Base-by-base conservation (phyloP, 2,113 vertebrate genomes). In the Struthio camelus region DNA sequence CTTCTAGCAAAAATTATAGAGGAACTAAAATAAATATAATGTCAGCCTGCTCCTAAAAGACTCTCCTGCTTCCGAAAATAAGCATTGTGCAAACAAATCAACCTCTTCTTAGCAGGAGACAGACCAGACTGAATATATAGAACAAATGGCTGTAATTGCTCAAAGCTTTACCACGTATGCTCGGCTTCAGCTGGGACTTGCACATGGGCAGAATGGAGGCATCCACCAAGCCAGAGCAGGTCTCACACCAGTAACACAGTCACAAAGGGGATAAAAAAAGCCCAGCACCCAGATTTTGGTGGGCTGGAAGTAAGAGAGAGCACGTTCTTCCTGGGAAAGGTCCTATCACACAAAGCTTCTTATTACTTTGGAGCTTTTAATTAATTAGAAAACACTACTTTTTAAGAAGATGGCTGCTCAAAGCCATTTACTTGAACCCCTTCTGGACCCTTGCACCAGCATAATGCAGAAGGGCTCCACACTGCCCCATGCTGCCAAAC, bases 1-100 rank as follows among this genome's bases (percentile, higher is more conserved):
- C 53, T 83, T 83, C 58, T 89, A 87, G 67, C 51, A 88, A 90
- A 96, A 97, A 96, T 95, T 95, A 97, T 1, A 96, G 92, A 81
- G 77, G 38, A 75, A 94, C 85, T 86, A 93, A 96, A 95, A 91
- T 85, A 96, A 95, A 89, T 81, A 94, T 30, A 95, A 86, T 44
- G 70, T 50, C 65, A 93, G 91, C 27, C 77, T 87, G 70, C 86
- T 94, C 54, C 90, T 86, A 76, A 95, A 97, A 87, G 59, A 67
- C 32, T 87, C 48, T 80, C 23, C 18, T 92, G 86, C 79, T 88
- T 89, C 94, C 16, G 14, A 94, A 96, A 97, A 96, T 90, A 97
- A 93, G 58, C 62, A 71, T n/a, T 72, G 42, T 42, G 50, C 96
- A 97, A 97, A 96, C 92, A 94, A 92, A 91, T 18, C 91, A 93